A percentile compares a stretch with the other conserved stretches of the same genome.
Evolutionary conservation across 2,888 invertebrate species (phyloP).

Genomic region (Fragum whitleyi): DNA sequence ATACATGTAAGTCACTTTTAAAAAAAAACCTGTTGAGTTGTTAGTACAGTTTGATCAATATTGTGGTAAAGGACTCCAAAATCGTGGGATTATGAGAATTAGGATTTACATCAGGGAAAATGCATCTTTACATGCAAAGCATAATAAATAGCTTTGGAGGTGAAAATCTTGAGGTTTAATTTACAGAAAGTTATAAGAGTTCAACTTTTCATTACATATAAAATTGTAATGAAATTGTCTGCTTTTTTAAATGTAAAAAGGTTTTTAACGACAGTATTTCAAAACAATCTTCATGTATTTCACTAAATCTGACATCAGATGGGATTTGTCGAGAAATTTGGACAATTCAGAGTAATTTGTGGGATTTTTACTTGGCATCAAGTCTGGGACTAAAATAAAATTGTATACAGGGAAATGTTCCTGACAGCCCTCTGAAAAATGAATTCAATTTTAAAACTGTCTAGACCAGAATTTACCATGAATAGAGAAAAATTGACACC

Average conservation of each 20-base stretch:
- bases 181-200: too few species aligned
- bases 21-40: too few species aligned
- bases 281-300: background rate
- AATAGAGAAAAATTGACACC: slow-evolving; percentile 1
- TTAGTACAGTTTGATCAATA: too few species aligned
- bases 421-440: slow-evolving; percentile 11
- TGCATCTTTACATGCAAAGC: too few species aligned
- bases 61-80: too few species aligned
- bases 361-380: background rate
- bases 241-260: slow-evolving; percentile 4
- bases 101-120: too few species aligned
- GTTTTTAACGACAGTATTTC: background rate
- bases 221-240: background rate
- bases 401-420: slow-evolving; percentile 8
- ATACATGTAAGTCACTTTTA: too few species aligned
- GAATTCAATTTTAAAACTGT: slow-evolving; percentile 14
- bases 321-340: slow-evolving; percentile 2
- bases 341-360: slow-evolving; percentile 9
- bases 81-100: too few species aligned
- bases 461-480: slow-evolving; percentile 5
- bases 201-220: too few species aligned
- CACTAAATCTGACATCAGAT: slow-evolving; percentile 4
- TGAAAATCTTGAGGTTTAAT: too few species aligned
- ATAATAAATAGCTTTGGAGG: too few species aligned
- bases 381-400: slow-evolving; percentile 4